phyloP scores from a whole-genome alignment of 1,140 invertebrate genomes.

The Megathymus violae region DNA sequence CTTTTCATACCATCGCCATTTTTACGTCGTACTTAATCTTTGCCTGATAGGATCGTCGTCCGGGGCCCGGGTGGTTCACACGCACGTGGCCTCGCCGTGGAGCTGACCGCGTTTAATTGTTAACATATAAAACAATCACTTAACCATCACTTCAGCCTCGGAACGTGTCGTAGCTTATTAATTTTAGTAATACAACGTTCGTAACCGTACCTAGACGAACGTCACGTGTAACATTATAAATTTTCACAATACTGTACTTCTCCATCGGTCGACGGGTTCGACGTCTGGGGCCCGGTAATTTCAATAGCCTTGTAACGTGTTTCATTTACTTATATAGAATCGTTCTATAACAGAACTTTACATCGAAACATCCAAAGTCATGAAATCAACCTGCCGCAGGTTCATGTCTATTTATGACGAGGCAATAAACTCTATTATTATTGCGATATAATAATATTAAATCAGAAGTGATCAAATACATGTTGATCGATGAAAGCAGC shows the following conservation, averaged over 20 bases:
- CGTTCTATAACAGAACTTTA: not conserved
- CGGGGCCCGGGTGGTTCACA: conserved; percentile 36
- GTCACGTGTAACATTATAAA: not conserved
- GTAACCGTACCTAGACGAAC: not conserved
- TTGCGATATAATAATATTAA: too few relatives aligned
- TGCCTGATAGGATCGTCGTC: conserved; percentile 38
- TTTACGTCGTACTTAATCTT: conserved; percentile 28
- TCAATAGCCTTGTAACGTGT: conserved; percentile 4
- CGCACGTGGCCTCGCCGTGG: not conserved
- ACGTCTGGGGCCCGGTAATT: conserved; percentile 6
- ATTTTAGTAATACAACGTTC: not conserved
- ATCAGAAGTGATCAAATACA: too few relatives aligned
- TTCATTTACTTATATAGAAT: not conserved
- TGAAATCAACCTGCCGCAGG: too few relatives aligned
- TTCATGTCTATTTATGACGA: too few relatives aligned
- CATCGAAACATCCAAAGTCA: too few relatives aligned
- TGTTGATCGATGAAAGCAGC: too few relatives aligned
- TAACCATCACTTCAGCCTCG: not conserved
- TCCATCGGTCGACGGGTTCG: not conserved
- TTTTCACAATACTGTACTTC: not conserved
- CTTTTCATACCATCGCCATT: too few relatives aligned
- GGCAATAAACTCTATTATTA: too few relatives aligned
- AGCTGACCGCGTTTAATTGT: not conserved
- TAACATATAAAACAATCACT: conserved; percentile 1
- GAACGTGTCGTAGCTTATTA: not conserved